Percentiles rank a stretch among this genome's conserved stretches.
phyloP scores from a whole-genome alignment of 2,888 invertebrate genomes.

The Eristalinus aeneus region DNA sequence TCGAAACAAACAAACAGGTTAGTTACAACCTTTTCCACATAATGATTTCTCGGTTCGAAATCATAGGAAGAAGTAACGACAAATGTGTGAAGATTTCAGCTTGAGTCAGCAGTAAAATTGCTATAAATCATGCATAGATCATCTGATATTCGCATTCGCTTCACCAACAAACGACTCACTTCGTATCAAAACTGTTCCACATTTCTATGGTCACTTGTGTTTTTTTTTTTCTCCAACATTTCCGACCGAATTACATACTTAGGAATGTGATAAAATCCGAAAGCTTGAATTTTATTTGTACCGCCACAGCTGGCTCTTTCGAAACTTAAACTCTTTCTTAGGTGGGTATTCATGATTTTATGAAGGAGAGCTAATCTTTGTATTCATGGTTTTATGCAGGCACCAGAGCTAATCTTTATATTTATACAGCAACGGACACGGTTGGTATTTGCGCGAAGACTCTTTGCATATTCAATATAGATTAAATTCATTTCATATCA shows the following conservation, averaged over 20 bases:
- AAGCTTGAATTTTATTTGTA: conserved; percentile 25
- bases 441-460: not conserved
- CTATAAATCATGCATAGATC: not conserved
- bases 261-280: not conserved
- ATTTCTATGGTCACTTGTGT: not conserved
- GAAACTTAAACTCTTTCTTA: conserved; percentile 4
- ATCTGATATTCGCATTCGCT: not conserved
- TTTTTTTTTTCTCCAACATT: not conserved
- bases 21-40: too few relatives aligned
- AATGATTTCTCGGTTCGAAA: too few relatives aligned
- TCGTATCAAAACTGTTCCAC: not conserved
- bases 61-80: too few relatives aligned
- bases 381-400: not conserved
- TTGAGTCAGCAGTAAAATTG: too few relatives aligned
- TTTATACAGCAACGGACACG: not conserved
- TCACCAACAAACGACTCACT: not conserved
- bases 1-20: too few relatives aligned
- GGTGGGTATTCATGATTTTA: not conserved
- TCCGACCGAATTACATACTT: not conserved
- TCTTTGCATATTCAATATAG: not conserved
- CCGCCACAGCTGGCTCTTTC: conserved; percentile 17
- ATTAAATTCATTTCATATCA: not conserved
- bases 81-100: too few relatives aligned
- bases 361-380: not conserved
- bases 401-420: not conserved